These are phyloP conservation scores for Leucophenga maculata DNA, from an alignment of 2,888 invertebrate genomes.

Conservation along the genomic window DNA sequence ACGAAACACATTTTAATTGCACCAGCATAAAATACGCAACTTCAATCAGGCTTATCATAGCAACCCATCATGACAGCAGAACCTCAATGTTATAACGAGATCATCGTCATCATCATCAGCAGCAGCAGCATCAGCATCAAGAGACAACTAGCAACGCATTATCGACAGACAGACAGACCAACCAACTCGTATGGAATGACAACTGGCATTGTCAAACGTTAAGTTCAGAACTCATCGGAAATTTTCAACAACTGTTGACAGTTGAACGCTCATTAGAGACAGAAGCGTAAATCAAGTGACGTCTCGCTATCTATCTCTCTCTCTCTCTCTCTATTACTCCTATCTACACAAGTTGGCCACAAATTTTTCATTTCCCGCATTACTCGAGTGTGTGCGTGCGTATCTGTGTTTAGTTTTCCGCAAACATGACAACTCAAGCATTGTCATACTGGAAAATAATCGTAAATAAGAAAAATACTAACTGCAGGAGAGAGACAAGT, in stretches of 20 bases:
- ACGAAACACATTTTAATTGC: too few relatives aligned
- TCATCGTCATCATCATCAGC: not conserved
- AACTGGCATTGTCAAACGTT: not conserved
- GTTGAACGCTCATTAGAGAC: constrained; percentile 52
- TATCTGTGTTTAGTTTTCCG: not conserved
- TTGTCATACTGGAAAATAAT: not conserved
- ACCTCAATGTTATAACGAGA: constrained; percentile 12
- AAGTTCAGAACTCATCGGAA: constrained; percentile 28
- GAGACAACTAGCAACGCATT: not conserved
- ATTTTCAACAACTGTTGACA: constrained; percentile 55
- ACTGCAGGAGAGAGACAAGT: not conserved
- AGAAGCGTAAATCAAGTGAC: constrained; percentile 9
- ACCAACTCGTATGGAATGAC: not conserved
- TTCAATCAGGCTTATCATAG: not conserved
- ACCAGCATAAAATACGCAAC: too few relatives aligned
- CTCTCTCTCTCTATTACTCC: too few relatives aligned
- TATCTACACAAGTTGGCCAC: not conserved
- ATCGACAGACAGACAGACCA: not conserved
- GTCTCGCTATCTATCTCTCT: not conserved
- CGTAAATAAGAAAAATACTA: constrained; percentile 1
- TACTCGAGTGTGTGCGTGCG: not conserved
- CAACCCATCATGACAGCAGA: constrained; percentile 12
- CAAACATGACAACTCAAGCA: not conserved
- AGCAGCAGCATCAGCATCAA: constrained; percentile 7
- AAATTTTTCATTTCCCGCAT: not conserved